Conservation (phyloP, 1,140 invertebrate genomes). For the Tyrophagus putrescentiae region DNA sequence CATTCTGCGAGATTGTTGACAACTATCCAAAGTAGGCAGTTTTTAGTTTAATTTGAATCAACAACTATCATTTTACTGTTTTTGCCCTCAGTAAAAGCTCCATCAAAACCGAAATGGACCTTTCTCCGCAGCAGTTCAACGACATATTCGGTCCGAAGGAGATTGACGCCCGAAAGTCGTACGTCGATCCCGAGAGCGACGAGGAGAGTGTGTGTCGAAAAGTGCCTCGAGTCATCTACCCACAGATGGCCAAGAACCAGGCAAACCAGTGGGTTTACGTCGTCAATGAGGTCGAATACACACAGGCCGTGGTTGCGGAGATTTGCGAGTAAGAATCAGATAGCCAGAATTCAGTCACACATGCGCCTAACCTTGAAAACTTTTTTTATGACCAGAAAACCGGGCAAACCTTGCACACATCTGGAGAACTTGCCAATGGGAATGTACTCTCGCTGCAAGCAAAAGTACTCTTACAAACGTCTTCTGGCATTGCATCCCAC, state of each 20-base stretch:
- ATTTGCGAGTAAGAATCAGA: slow-evolving; percentile 42
- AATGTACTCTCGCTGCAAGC: slow-evolving; percentile 43
- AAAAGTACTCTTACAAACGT: slow-evolving; percentile 45
- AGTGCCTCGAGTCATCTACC: slow-evolving; percentile 34
- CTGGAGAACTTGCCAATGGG: slow-evolving; percentile 35
- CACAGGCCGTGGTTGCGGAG: slow-evolving; percentile 42
- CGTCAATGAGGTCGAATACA: slow-evolving; percentile 40
- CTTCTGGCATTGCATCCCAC: slow-evolving; percentile 37
- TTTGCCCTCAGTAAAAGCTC: slow-evolving; percentile 8
- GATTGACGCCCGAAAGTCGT: slow-evolving; percentile 24
- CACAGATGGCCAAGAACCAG: slow-evolving; percentile 36
- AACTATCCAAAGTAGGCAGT: slow-evolving; percentile 32
- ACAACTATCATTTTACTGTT: not conserved
- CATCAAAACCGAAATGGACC: slow-evolving; percentile 20
- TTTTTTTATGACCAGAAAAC: slow-evolving; percentile 31
- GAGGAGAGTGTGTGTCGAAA: slow-evolving; percentile 45
- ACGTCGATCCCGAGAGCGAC: slow-evolving; percentile 51
- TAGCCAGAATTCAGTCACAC: too few relatives aligned
- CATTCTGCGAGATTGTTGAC: slow-evolving; percentile 25
- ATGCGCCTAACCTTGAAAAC: too few relatives aligned
- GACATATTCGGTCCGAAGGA: slow-evolving; percentile 25
- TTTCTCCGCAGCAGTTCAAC: slow-evolving; percentile 21
- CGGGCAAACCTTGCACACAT: slow-evolving; percentile 29
- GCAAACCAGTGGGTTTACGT: slow-evolving; percentile 41
- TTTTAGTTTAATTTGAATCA: not conserved